Base-by-base conservation (phyloP, 2,888 invertebrate genomes). In the Leptogaster cylindrica region DNA sequence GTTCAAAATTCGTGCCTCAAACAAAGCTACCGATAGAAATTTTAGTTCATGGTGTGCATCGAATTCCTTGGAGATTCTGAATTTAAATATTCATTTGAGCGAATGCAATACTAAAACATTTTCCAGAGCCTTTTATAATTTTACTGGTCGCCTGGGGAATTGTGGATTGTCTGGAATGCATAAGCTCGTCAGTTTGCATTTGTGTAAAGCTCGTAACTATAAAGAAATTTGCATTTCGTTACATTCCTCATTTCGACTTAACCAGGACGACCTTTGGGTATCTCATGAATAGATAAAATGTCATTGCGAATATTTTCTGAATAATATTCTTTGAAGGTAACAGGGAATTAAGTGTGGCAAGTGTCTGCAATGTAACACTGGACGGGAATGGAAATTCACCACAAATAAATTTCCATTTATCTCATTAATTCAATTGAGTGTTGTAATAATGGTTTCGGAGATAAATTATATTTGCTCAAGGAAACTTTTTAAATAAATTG, bases 151-250 rank as follows among this genome's bases (percentile, higher is more conserved):
- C 58, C 39, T 20, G 23, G 58, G 58, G 58, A 58, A 58, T 58
- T 58, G 58, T 58, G 58, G 58, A 41, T 58, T 58, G 58, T 58
- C 58, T 58, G 39, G 58, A 58, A 58, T 58, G 58, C 58, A 58
- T 58, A 58, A 58, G 58, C 58, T 58, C 58, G 58, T 58, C 58
- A 58, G 58, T 36, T 39, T 39, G 58, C 58, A 39, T 58, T 58
- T 58, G 39, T 58, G 58, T 58, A 58, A 14, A 58, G 58, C 58
- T 41, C 39, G 58, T 58, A 58, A 58, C 58, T 39, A 58, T 58
- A 58, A 58, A 27, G 58, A 58, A 58, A 58, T 58, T 58, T 58
- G 58, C 58, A 58, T 58, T 58, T 41, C 8, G 58, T n/a, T 58
- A 58, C 58, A 58, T 58, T 58, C 41, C 41, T 58, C 58, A 58